Conservation (phyloP, 2,888 invertebrate genomes). For the Meta bourneti region DNA sequence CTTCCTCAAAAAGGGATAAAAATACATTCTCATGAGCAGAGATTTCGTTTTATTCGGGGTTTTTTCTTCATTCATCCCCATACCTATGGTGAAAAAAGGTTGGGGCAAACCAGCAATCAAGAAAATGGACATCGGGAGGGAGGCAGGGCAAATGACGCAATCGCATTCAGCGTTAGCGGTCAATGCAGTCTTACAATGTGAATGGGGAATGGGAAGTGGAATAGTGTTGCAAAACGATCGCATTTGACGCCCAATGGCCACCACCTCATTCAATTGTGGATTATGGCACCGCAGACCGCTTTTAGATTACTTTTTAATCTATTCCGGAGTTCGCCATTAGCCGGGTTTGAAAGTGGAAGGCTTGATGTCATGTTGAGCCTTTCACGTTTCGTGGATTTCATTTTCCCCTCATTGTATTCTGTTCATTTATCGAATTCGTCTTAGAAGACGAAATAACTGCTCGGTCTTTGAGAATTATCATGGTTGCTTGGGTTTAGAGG, state of each 20-base stretch:
- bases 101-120: constrained; percentile 47
- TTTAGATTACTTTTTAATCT: not conserved
- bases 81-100: constrained; percentile 6
- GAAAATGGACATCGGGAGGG: constrained; percentile 41
- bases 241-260: not conserved
- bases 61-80: not conserved
- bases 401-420: no score
- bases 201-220: constrained; percentile 9
- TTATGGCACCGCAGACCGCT: not conserved
- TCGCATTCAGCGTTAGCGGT: constrained; percentile 36
- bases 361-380: no score
- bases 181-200: not conserved
- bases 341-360: not conserved
- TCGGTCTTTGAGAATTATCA: no score
- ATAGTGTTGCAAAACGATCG: not conserved
- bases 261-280: not conserved
- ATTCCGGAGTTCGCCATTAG: not conserved
- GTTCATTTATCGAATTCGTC: no score
- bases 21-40: constrained; percentile 23
- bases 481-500: no score
- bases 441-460: no score
- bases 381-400: no score
- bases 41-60: constrained; percentile 19
- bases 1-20: constrained; percentile 24
- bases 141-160: constrained; percentile 34